A percentile compares a stretch with the other conserved stretches of the same genome.
phyloP scores from a whole-genome alignment of 1,140 invertebrate genomes.

The Stenopsyche tienmushanensis region DNA sequence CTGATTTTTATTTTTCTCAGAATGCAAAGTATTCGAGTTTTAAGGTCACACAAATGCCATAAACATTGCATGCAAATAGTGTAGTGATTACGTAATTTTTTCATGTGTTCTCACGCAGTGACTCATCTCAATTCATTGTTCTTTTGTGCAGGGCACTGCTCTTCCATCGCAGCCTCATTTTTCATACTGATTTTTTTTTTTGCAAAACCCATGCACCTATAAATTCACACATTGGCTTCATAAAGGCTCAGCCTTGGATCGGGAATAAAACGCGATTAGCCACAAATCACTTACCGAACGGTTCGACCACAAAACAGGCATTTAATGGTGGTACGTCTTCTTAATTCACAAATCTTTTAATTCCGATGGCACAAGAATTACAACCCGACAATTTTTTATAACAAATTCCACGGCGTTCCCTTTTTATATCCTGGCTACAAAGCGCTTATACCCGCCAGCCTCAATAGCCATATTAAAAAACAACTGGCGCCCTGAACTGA shows the following conservation, averaged over 20 bases:
- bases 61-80: not conserved
- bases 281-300: constrained; percentile 10
- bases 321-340: constrained; percentile 23
- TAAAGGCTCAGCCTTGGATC: not conserved
- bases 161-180: too few species aligned
- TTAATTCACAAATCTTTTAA: constrained; percentile 24
- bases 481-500: constrained; percentile 1
- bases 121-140: too few species aligned
- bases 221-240: not conserved
- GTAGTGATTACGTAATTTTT: not conserved
- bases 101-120: not conserved
- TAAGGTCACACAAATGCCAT: not conserved
- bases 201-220: not conserved
- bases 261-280: constrained; percentile 12
- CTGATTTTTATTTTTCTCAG: too few species aligned
- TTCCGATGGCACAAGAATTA: constrained; percentile 20
- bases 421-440: constrained; percentile 14
- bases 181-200: not conserved
- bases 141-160: not conserved
- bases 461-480: not conserved
- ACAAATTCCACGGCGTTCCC: constrained; percentile 9
- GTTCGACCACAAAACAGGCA: constrained; percentile 20
- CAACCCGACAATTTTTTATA: constrained; percentile 13
- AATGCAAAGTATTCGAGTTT: not conserved
- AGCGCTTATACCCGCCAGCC: constrained; percentile 4